Percentiles rank a stretch among this genome's conserved stretches.
These are phyloP conservation scores for Teleopsis dalmanni DNA, from an alignment of 1,140 invertebrate species.

Conservation along the genomic window DNA sequence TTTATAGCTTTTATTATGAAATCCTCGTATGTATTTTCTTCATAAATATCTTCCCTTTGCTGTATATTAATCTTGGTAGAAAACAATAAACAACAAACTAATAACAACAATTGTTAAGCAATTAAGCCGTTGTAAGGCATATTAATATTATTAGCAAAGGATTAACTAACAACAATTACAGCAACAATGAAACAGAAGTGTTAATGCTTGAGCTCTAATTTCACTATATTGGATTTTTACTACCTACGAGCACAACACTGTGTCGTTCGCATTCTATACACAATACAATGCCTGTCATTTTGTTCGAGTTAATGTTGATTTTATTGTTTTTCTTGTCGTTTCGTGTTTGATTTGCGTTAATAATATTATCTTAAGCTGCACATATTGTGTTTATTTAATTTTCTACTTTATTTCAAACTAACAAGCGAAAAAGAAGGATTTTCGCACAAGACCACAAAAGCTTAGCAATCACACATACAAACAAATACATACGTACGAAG, in stretches of 20 bases:
- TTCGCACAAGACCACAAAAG: neutral
- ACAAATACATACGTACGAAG: neutral
- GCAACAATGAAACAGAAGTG: neutral
- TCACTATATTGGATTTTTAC: neutral
- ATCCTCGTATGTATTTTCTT: neutral
- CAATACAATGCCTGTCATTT: too few relatives aligned
- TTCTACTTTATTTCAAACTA: conserved; percentile 13
- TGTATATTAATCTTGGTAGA: neutral
- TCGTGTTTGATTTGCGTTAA: conserved; percentile 10
- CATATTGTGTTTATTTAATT: conserved; percentile 12
- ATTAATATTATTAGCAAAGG: conserved; percentile 10
- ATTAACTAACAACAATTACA: neutral
- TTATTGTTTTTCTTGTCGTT: conserved; percentile 4
- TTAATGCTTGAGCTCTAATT: neutral
- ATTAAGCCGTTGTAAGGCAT: conserved; percentile 4
- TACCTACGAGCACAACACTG: neutral
- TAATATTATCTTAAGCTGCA: conserved; percentile 7
- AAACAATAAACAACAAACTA: neutral
- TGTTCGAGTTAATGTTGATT: neutral
- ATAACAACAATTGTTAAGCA: conserved; percentile 2
- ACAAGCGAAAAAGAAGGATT: conserved; percentile 5
- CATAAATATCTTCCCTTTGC: too few relatives aligned
- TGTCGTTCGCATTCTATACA: neutral
- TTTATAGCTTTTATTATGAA: neutral
- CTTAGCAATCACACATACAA: neutral